Conservation (phyloP, 2,113 vertebrate species). For the Paracanthobrama guichenoti region DNA sequence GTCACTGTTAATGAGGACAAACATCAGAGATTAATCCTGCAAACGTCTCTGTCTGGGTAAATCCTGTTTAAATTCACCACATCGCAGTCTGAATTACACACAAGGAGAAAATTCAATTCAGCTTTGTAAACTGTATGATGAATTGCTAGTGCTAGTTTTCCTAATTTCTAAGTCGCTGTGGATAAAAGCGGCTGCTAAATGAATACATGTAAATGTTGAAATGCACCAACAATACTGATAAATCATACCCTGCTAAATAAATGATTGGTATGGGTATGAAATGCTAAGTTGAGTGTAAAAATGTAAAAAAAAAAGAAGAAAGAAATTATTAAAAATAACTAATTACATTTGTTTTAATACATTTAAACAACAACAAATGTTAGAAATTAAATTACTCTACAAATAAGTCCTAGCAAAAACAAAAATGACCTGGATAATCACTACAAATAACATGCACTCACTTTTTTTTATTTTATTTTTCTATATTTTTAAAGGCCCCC, state of each 20-base stretch:
- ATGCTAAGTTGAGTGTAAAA: no score
- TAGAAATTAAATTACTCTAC: no score
- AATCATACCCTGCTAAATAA: neutral
- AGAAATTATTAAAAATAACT: no score
- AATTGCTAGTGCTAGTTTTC: constrained; percentile 8
- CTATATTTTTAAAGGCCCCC: no score
- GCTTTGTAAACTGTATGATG: constrained; percentile 19
- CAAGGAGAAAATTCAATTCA: constrained; percentile 40
- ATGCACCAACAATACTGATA: neutral
- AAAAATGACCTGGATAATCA: no score
- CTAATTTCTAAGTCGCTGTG: neutral
- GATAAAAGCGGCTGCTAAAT: neutral
- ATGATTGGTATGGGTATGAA: neutral
- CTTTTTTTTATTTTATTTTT: no score
- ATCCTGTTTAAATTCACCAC: constrained; percentile 31
- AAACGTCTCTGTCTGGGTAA: constrained; percentile 50
- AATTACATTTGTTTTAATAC: no score
- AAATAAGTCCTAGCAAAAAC: no score
- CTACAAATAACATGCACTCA: no score
- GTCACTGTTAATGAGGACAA: constrained; percentile 53
- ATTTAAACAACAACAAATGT: no score
- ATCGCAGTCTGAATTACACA: constrained; percentile 55
- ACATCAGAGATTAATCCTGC: constrained; percentile 59
- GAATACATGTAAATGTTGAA: constrained; percentile 13
- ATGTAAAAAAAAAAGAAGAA: no score